A percentile compares a stretch with the other conserved stretches of the same genome.
Evolutionary conservation across 2,113 vertebrate species (phyloP).

Genomic region (Synodontis membranacea): DNA sequence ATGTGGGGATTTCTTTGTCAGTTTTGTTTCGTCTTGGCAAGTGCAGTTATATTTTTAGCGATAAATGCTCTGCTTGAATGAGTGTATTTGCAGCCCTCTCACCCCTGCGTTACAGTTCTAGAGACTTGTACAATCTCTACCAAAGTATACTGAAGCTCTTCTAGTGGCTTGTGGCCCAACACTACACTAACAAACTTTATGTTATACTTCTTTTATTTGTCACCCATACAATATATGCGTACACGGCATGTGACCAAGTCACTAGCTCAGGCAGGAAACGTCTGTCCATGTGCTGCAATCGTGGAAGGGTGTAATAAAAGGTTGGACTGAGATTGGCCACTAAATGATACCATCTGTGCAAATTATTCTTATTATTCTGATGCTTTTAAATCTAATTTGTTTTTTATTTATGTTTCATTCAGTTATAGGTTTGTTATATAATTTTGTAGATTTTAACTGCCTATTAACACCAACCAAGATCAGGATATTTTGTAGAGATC

Average conservation of each 20-base stretch:
- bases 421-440: background rate
- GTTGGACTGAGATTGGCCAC: background rate
- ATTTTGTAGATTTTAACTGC: background rate
- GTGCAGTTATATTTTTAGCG: background rate
- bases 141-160: background rate
- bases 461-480: background rate
- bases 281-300: conserved; percentile 68
- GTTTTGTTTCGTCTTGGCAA: too few relatives aligned
- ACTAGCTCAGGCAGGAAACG: conserved; percentile 74
- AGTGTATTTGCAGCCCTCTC: background rate
- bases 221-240: too few relatives aligned
- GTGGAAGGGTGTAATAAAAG: conserved; percentile 61
- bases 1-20: background rate
- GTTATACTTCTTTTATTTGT: background rate
- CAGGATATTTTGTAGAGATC: background rate
- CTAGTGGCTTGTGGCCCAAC: background rate
- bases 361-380: background rate
- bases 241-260: conserved; percentile 50
- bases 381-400: background rate
- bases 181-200: background rate
- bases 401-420: too few relatives aligned
- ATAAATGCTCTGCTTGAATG: background rate
- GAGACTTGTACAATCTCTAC: background rate
- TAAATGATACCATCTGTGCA: conserved; percentile 24
- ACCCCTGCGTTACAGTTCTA: background rate